Evolutionary conservation across 2,113 vertebrate species (phyloP).

Genomic region (Aegithalos caudatus): DNA sequence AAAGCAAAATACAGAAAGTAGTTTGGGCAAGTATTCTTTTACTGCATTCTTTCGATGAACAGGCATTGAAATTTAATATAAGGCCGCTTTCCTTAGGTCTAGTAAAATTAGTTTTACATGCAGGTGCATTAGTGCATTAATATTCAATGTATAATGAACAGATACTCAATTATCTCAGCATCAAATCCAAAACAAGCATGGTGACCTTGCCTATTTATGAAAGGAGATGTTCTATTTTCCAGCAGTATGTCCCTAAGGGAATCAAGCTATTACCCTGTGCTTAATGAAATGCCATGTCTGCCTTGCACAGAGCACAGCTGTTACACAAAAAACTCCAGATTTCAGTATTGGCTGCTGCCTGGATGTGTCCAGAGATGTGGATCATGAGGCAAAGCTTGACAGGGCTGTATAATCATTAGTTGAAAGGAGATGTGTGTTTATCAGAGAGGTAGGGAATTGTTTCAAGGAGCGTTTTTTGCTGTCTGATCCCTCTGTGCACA

Average conservation of each 20-base stretch:
- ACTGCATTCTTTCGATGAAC: not conserved
- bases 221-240: slow-evolving; percentile 14
- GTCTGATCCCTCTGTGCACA: not conserved
- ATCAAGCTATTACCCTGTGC: not conserved
- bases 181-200: not conserved
- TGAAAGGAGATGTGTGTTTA: not conserved
- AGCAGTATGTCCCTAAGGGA: not conserved
- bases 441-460: not conserved
- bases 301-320: not conserved
- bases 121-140: not conserved
- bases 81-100: not conserved
- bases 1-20: not conserved
- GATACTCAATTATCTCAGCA: not conserved
- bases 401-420: not conserved
- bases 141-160: not conserved
- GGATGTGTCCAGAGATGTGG: not conserved
- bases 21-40: not conserved
- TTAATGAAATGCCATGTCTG: not conserved
- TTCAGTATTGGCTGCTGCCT: not conserved
- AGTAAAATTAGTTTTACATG: not conserved
- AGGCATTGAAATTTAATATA: not conserved
- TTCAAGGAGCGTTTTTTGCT: not conserved
- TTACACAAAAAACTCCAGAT: fast-evolving
- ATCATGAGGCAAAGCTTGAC: not conserved
- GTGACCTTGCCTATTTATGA: slow-evolving; percentile 17